phyloP scores from a whole-genome alignment of 2,888 invertebrate species.

The Griposia aprilina region DNA sequence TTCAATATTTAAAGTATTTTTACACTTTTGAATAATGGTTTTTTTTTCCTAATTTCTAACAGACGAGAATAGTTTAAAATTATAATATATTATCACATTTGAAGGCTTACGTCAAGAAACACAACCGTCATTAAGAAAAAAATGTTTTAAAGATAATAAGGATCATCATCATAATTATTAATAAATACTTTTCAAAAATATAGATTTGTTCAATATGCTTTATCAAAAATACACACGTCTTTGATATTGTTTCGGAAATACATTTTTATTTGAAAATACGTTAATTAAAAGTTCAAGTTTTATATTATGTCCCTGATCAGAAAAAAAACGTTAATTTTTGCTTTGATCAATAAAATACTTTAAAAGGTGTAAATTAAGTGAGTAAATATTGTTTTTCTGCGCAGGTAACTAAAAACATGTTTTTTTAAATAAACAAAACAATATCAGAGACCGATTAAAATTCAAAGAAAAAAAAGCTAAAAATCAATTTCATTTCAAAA shows the following conservation, averaged over 20 bases:
- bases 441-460: conserved; percentile 53
- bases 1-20: neutral
- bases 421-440: conserved; percentile 20
- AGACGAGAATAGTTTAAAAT: conserved; percentile 48
- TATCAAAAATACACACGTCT: conserved; percentile 39
- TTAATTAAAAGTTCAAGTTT: neutral
- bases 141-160: conserved; percentile 37
- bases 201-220: conserved; percentile 23
- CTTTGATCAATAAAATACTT: neutral
- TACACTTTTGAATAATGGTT: neutral
- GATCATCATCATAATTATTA: conserved; percentile 25
- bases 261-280: neutral
- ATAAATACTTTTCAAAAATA: conserved; percentile 16
- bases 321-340: neutral
- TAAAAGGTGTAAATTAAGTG: neutral
- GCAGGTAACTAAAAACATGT: neutral
- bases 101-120: conserved; percentile 61
- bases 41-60: neutral
- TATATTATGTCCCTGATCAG: neutral
- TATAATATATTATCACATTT: conserved; percentile 53
- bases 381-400: neutral
- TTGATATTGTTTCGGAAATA: conserved; percentile 38
- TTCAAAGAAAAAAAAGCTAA: conserved; percentile 31
- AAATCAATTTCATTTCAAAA: conserved; percentile 20
- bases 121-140: conserved; percentile 62